phyloP scores from a whole-genome alignment of 2,888 invertebrate genomes.

The Thera obeliscata region DNA sequence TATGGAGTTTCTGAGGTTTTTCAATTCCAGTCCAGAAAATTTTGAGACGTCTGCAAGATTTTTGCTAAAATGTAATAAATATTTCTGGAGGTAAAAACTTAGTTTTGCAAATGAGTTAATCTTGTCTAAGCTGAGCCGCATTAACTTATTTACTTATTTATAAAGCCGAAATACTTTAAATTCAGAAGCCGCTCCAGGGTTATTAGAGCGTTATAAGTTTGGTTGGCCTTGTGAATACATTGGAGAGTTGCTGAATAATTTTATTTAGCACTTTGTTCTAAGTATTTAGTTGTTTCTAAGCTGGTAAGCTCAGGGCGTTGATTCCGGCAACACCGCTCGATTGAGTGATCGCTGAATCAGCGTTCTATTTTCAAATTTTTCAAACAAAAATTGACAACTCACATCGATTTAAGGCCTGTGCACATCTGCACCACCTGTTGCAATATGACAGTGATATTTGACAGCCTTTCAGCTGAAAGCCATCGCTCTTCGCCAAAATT shows the following conservation, averaged over 20 bases:
- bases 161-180: slow-evolving; percentile 27
- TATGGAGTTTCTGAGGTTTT: background rate
- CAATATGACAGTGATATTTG: too few relatives aligned
- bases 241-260: slow-evolving; percentile 29
- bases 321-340: too few relatives aligned
- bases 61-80: background rate
- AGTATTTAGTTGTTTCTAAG: slow-evolving; percentile 8
- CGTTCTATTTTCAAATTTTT: too few relatives aligned
- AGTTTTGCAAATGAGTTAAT: background rate
- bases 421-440: too few relatives aligned
- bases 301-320: background rate
- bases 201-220: slow-evolving; percentile 36
- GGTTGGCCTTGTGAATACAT: slow-evolving; percentile 36
- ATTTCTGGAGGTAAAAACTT: background rate
- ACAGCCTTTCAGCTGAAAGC: too few relatives aligned
- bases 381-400: too few relatives aligned
- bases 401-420: too few relatives aligned
- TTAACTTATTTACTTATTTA: slow-evolving; percentile 25
- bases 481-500: too few relatives aligned
- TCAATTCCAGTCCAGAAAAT: background rate
- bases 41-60: background rate
- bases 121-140: slow-evolving; percentile 5
- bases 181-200: slow-evolving; percentile 26
- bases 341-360: too few relatives aligned
- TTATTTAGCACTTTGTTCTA: slow-evolving; percentile 24